These are phyloP conservation scores for Nephrotoma guestfalica DNA, from an alignment of 2,888 invertebrate genomes.

Conservation along the genomic window DNA sequence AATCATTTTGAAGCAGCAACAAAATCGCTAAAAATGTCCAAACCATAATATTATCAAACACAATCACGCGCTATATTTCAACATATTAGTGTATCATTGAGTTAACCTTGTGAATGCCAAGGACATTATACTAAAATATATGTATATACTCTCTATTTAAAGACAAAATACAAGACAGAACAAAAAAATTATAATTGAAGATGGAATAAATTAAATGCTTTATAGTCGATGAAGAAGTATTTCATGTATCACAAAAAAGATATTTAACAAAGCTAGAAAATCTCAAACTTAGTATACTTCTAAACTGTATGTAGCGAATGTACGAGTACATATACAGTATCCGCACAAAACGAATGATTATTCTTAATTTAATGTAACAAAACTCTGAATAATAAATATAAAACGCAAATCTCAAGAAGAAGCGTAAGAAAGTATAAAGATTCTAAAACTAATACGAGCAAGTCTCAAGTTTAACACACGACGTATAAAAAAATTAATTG, in stretches of 20 bases:
- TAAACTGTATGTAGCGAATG: not conserved
- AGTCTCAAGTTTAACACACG: not conserved
- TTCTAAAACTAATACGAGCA: not conserved
- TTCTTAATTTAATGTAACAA: not conserved
- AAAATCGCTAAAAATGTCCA: not conserved
- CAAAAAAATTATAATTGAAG: not conserved
- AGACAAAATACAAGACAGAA: not conserved
- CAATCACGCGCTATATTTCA: not conserved
- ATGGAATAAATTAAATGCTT: not conserved
- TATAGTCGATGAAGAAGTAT: not conserved
- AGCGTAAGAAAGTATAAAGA: not conserved
- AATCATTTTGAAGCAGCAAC: not conserved
- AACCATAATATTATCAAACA: not conserved
- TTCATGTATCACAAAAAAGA: not conserved
- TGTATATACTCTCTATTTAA: not conserved
- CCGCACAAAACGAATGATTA: not conserved
- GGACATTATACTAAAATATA: conserved; percentile 5
- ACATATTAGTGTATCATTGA: conserved; percentile 6
- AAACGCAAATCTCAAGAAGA: not conserved
- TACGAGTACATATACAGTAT: not conserved
- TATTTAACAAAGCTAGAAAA: not conserved
- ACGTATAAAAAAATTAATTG: not conserved
- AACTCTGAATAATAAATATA: not conserved
- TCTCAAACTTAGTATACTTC: not conserved
- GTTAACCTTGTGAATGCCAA: conserved; percentile 12